Conservation (phyloP, 2,797 vertebrate species). For the Hapalemur alaotrensis region DNA sequence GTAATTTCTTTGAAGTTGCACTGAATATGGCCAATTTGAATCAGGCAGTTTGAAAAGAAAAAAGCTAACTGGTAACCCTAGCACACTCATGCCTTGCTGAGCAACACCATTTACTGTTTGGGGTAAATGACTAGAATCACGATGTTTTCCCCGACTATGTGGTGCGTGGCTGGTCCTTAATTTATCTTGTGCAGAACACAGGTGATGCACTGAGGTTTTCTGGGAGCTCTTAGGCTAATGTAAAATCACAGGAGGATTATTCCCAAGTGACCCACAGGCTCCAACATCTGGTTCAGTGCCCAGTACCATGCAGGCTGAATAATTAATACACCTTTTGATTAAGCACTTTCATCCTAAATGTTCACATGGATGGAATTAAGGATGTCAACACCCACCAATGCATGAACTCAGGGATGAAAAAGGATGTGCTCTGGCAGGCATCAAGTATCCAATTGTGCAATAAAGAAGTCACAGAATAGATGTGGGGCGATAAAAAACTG, state of each 20-base stretch:
- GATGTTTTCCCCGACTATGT: not conserved
- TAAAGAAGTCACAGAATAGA: not conserved
- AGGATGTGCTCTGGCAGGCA: not conserved
- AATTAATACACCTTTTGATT: slow-evolving; percentile 38
- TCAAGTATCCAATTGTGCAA: not conserved
- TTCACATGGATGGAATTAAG: not conserved
- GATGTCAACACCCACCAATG: not conserved
- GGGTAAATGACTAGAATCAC: slow-evolving; percentile 27
- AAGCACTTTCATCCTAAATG: slow-evolving; percentile 28
- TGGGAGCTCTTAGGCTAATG: slow-evolving; percentile 30
- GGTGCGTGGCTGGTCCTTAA: not conserved
- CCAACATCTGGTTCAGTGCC: not conserved
- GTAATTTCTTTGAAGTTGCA: not conserved
- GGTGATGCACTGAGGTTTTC: slow-evolving; percentile 11
- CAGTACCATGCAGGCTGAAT: not conserved
- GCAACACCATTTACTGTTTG: slow-evolving; percentile 35
- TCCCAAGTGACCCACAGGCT: not conserved
- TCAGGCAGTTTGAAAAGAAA: not conserved
- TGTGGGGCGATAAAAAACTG: not conserved
- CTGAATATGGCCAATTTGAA: slow-evolving; percentile 14
- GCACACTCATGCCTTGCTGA: slow-evolving; percentile 9
- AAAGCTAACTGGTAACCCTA: slow-evolving; percentile 3
- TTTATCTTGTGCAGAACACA: slow-evolving; percentile 28
- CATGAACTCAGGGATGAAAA: not conserved
- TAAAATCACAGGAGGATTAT: not conserved